Conservation (phyloP, 2,113 vertebrate genomes). For the Octodon degus region DNA sequence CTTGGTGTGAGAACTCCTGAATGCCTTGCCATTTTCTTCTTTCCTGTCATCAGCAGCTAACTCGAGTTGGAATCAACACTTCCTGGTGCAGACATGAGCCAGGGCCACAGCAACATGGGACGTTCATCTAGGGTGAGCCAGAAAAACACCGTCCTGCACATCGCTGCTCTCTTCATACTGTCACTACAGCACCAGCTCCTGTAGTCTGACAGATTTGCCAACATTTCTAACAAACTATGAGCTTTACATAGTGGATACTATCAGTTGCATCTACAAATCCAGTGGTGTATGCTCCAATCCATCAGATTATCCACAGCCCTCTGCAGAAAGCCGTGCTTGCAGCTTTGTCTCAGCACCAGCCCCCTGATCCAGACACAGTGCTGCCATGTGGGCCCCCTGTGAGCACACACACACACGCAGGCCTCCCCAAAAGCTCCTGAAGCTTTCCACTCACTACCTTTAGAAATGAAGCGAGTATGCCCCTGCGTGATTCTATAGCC, state of each 20-base stretch:
- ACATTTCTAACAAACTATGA: not conserved
- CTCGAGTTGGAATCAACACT: accelerated
- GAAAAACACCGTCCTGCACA: not conserved
- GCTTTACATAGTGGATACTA: not conserved
- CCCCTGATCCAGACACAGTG: too few species aligned
- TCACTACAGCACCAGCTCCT: not conserved
- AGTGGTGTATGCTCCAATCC: not conserved
- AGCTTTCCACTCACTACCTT: constrained; percentile 11
- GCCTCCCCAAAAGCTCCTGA: not conserved
- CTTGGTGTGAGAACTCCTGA: not conserved
- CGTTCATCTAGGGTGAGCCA: too few species aligned
- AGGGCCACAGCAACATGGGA: not conserved
- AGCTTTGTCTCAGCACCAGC: not conserved
- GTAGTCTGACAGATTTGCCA: not conserved
- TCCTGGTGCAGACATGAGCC: not conserved
- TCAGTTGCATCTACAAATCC: not conserved
- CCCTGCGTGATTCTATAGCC: not conserved
- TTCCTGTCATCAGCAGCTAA: not conserved
- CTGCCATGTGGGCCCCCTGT: not conserved
- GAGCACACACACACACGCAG: not conserved
- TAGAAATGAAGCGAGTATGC: not conserved
- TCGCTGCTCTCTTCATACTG: not conserved
- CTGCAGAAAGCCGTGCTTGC: not conserved
- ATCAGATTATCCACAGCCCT: not conserved
- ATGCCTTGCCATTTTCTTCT: not conserved